Evolutionary conservation across 2,888 invertebrate genomes (phyloP).

Genomic region (Torymus tubicola): DNA sequence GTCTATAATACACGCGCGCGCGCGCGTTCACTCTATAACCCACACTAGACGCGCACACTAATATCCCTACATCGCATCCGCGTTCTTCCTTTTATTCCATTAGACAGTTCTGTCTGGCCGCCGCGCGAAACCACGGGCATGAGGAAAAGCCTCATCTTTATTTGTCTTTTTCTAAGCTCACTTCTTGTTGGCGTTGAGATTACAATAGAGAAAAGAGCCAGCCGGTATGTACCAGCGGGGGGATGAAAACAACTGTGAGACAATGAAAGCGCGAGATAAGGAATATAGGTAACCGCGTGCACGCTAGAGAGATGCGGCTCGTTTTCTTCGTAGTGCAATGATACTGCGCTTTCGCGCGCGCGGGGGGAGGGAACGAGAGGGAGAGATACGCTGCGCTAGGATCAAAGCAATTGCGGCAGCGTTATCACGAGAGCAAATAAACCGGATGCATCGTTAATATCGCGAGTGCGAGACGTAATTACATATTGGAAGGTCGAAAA

Average conservation of each 20-base stretch:
- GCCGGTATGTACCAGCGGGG: constrained; percentile 29
- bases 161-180: constrained; percentile 7
- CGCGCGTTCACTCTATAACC: too few species aligned
- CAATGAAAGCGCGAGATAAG: constrained; percentile 36
- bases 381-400: neutral
- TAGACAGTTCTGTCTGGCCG: too few species aligned
- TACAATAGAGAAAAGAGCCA: constrained; percentile 6
- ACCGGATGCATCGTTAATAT: neutral
- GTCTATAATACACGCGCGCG: too few species aligned
- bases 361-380: neutral
- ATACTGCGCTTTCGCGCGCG: constrained; percentile 16
- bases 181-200: constrained; percentile 16
- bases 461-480: neutral
- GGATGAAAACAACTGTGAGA: constrained; percentile 40
- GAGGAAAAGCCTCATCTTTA: neutral
- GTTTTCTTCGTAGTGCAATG: constrained; percentile 3
- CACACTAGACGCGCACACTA: constrained; percentile 29
- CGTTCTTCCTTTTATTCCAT: constrained; percentile 40
- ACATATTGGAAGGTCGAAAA: constrained; percentile 4
- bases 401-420: constrained; percentile 11
- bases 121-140: too few species aligned
- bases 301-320: neutral
- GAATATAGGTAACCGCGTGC: constrained; percentile 34
- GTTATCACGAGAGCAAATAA: neutral
- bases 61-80: neutral